Evolutionary conservation across 1,140 invertebrate genomes (phyloP).

Genomic region (Dysdera silvatica): DNA sequence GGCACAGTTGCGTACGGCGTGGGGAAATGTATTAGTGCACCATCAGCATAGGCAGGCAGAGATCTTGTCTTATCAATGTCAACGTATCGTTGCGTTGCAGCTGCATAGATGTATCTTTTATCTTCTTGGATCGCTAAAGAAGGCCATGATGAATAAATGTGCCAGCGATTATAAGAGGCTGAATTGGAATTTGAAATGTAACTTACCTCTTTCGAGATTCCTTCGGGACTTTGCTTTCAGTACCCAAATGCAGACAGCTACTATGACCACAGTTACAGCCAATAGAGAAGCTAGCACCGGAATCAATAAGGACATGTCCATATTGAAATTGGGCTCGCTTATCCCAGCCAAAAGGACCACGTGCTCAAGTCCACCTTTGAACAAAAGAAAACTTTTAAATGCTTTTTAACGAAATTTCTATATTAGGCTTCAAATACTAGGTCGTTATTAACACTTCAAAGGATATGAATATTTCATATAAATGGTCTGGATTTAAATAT

Average conservation of each 20-base stretch:
- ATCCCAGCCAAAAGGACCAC: constrained; percentile 3
- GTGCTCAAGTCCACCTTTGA: background rate
- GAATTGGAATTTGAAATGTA: too few relatives aligned
- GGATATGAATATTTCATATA: too few relatives aligned
- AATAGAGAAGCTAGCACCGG: constrained; percentile 32
- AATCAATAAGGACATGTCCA: constrained; percentile 32
- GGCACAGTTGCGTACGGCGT: constrained; percentile 27
- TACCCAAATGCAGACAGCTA: constrained; percentile 33
- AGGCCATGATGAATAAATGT: background rate
- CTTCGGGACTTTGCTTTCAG: constrained; percentile 20
- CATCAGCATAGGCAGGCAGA: constrained; percentile 11
- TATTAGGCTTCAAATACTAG: background rate
- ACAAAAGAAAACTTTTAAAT: background rate
- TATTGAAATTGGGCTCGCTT: background rate
- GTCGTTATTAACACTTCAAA: too few relatives aligned
- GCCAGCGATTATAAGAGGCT: too few relatives aligned
- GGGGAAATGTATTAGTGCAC: constrained; percentile 5
- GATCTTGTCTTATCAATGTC: constrained; percentile 27
- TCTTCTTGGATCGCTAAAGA: constrained; percentile 24
- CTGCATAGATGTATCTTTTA: constrained; percentile 16
- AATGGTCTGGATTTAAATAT: too few relatives aligned
- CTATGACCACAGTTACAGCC: constrained; percentile 32
- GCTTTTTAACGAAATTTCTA: background rate
- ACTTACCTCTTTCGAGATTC: constrained; percentile 22
- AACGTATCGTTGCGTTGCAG: constrained; percentile 25